These are phyloP conservation scores for Festucalex cinctus DNA, from an alignment of 2,113 vertebrate genomes.

Conservation along the genomic window DNA sequence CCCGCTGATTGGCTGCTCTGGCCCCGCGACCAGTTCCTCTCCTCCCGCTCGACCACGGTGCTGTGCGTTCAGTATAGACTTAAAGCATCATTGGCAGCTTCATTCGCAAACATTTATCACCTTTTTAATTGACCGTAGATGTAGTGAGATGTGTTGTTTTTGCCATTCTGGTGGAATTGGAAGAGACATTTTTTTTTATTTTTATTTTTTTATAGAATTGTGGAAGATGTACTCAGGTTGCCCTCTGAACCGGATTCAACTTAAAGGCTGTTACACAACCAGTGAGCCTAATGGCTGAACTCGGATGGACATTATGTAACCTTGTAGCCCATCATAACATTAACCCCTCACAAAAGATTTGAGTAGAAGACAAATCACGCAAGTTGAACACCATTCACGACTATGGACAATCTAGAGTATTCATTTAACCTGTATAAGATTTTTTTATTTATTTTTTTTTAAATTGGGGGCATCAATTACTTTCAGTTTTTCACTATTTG, in stretches of 20 bases:
- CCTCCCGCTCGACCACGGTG: conserved; percentile 14
- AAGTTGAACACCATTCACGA: background rate
- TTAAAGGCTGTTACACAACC: conserved; percentile 52
- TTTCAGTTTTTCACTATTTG: no score
- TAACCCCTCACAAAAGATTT: background rate
- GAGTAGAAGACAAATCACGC: background rate
- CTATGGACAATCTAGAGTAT: no score
- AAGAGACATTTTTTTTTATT: background rate
- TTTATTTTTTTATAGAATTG: background rate
- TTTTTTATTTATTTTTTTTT: no score
- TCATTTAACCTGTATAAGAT: no score
- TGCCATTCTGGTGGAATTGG: background rate
- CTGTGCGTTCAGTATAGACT: conserved; percentile 5
- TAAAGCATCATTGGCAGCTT: background rate
- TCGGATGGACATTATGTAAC: conserved; percentile 50
- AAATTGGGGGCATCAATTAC: no score
- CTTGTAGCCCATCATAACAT: background rate
- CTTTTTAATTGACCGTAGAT: background rate
- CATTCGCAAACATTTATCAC: background rate
- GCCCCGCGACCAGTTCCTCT: conserved; percentile 18
- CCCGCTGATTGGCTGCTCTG: conserved; percentile 66
- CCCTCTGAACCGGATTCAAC: conserved; percentile 11
- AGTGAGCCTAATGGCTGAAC: conserved; percentile 25
- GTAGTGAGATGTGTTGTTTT: background rate
- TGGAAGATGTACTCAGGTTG: background rate